Evolutionary conservation across 2,888 invertebrate species (phyloP).

Genomic region (Hemaris fuciformis): DNA sequence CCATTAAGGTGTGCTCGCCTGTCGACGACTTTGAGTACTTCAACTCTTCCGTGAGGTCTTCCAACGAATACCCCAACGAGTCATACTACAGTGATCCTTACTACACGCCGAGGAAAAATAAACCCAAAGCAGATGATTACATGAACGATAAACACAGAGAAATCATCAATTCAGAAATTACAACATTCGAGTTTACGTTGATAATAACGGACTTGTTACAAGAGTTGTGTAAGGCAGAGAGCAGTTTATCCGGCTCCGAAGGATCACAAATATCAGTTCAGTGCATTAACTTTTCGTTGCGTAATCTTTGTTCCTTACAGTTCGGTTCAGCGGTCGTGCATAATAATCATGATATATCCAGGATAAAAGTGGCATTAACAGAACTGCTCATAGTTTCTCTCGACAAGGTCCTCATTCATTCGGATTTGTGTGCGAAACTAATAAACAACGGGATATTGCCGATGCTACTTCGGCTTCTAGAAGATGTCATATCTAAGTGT

Average conservation of each 20-base stretch:
- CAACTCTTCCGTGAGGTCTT: slow-evolving; percentile 66
- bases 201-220: slow-evolving; percentile 81
- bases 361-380: slow-evolving; percentile 79
- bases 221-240: slow-evolving; percentile 77
- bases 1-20: slow-evolving; percentile 79
- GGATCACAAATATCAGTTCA: slow-evolving; percentile 81
- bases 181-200: slow-evolving; percentile 79
- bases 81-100: slow-evolving; percentile 54
- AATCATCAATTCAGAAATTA: slow-evolving; percentile 77
- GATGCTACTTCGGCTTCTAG: slow-evolving; percentile 81
- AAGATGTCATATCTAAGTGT: slow-evolving; percentile 76
- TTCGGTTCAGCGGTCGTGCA: slow-evolving; percentile 73
- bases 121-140: slow-evolving; percentile 77
- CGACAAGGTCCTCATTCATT: slow-evolving; percentile 76
- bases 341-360: slow-evolving; percentile 63
- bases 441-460: slow-evolving; percentile 83
- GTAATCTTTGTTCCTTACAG: slow-evolving; percentile 82
- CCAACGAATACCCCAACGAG: slow-evolving; percentile 62
- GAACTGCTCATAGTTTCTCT: slow-evolving; percentile 81
- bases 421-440: slow-evolving; percentile 79
- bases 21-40: slow-evolving; percentile 84
- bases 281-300: slow-evolving; percentile 82
- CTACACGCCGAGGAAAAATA: slow-evolving; percentile 58
- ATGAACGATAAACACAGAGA: slow-evolving; percentile 75
- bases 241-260: slow-evolving; percentile 73